These are phyloP conservation scores for Tenthredo notha DNA, from an alignment of 2,888 invertebrate genomes.

Conservation along the genomic window DNA sequence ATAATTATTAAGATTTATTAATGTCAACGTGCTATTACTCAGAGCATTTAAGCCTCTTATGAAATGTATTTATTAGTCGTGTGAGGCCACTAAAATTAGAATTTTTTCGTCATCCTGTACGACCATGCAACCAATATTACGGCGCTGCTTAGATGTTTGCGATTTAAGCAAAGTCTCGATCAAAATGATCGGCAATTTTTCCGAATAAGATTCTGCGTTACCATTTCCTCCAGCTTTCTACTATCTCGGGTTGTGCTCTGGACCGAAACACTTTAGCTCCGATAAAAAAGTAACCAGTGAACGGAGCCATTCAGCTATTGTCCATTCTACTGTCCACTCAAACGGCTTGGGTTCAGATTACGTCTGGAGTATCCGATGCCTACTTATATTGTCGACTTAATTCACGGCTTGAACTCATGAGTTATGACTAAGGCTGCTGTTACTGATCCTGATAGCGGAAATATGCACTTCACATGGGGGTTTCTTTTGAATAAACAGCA, in stretches of 20 bases:
- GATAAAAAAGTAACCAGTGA: conserved; percentile 28
- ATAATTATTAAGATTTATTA: conserved; percentile 26
- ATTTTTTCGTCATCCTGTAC: background rate
- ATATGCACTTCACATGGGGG: background rate
- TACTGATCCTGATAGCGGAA: background rate
- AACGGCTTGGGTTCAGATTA: background rate
- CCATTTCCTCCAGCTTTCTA: conserved; percentile 30
- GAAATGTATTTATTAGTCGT: background rate
- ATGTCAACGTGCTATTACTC: conserved; percentile 26
- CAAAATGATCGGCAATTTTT: background rate
- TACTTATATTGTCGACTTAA: background rate
- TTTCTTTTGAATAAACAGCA: background rate
- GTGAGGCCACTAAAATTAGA: background rate
- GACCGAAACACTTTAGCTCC: conserved; percentile 29
- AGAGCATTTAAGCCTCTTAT: background rate
- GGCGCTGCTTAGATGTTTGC: background rate
- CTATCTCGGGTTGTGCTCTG: background rate
- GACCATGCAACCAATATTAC: background rate
- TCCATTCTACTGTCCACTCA: background rate
- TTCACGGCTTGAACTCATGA: background rate
- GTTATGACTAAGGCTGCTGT: background rate
- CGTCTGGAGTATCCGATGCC: background rate
- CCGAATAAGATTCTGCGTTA: conserved; percentile 4
- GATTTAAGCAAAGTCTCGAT: background rate
- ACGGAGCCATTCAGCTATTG: background rate